Base-by-base conservation (phyloP, 2,113 vertebrate genomes). In the Corydoras maculifer region DNA sequence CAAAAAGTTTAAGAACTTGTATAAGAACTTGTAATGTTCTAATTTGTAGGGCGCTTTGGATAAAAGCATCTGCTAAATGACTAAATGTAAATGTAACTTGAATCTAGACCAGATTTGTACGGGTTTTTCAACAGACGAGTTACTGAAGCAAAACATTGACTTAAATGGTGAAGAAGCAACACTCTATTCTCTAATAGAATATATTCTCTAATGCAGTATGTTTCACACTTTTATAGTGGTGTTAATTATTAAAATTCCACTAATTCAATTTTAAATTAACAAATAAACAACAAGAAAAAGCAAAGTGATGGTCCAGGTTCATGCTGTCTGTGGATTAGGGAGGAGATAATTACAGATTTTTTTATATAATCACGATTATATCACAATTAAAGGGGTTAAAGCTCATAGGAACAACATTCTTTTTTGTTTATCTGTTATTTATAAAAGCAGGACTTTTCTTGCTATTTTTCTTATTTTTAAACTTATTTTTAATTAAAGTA, bases 241-340 rank as follows among this genome's bases (percentile, higher is more conserved):
- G 64, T 55, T 73, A 67, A 67, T 73, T 67, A 51, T 12, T 54
- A 32, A 61, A 55, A 66, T 66, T 25, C n/a, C 49, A 15, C 55
- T 18, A 32, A 75, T 62, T 57, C 43, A 61, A 55, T 60, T 62
- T 57, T 48, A 30, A 68, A 31, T 57, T 9, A 58, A 69, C 58
- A 64, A 58, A 69, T 53, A 59, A 67, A 58, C 68, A 66, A 35
- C 35, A 32, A 54, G 66, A 73, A 73, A 43, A 50, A 13, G 18
- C 18, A 25, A 25, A 25, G 18, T 2, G 18, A 25, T 25, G 18
- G 18, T 25, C 18, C 18, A 25, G 18, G 18, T 25, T 25, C 18
- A 25, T 25, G 18, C 18, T 25, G 18, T 25, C 18, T 25, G 18
- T 25, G 18, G 18, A 25, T 25, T 25, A 25, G 18, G 18, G 18